Evolutionary conservation across 2,797 vertebrate species (phyloP), one percentile per base, ranked within the genome.

Genomic region (Phrynocephalus guinanensis): DNA sequence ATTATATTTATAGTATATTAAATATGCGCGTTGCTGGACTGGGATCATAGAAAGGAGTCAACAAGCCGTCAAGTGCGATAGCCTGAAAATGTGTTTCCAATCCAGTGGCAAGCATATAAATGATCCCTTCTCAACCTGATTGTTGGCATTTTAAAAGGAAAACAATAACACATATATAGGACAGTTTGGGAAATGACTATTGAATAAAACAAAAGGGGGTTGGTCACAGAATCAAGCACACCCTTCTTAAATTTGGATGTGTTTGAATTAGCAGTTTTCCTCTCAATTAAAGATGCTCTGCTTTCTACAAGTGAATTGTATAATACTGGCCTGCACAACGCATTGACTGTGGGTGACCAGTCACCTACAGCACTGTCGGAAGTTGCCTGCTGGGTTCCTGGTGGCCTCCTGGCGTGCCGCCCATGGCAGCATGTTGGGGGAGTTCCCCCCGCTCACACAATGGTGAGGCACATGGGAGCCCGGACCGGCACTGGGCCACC

Each of bases 271-370:
- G n/a, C 8, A 2, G 56, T 70, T 71, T 79, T 77, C 13, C 24
- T 86, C 48, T 86, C 16, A 24, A 85, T 79, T 79, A 86, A 66
- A 77, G 10, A 66, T 20, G 22, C 67, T 52, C 67, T n/a, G 70
- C n/a, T 50, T 86, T 79, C 30, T 79, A 7, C 50, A 70, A 56
- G 66, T 33, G 63, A 56, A 28, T 11, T 79, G 66, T 48, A 56
- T 18, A 52, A 63, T 18, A 52, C 30, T 44, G 38, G 38, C 38
- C 38, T 5, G 38, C 38, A 44, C 38, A 44, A 44, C 38, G 3
- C 38, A 44, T 44, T 44, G 38, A 44, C 5, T 44, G 38, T 44
- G 38, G 38, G 38, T 44, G 38, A 44, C 38, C 38, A 44, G 3
- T 44, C 38, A 44, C 38, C 38, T 3, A 5, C 38, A 5, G 38